phyloP scores from a whole-genome alignment of 2,888 invertebrate species.

The Criorhina ranunculi region DNA sequence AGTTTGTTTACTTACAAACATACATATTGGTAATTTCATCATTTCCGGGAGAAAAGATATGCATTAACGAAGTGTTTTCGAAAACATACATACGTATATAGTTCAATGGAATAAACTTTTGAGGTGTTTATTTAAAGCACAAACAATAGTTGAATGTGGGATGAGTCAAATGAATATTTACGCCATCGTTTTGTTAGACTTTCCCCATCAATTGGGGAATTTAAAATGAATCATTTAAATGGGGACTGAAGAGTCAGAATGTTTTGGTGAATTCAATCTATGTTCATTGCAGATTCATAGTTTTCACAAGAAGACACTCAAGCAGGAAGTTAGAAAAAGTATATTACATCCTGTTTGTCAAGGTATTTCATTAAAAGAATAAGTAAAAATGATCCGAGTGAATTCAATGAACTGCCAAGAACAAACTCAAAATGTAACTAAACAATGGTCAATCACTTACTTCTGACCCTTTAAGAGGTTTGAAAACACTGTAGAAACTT shows the following conservation, averaged over 20 bases:
- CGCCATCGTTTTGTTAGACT: not conserved
- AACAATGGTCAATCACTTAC: no score
- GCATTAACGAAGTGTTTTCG: not conserved
- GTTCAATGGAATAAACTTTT: not conserved
- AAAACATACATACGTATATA: no score
- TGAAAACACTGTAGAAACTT: no score
- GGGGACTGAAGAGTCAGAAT: not conserved
- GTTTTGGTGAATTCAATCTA: not conserved
- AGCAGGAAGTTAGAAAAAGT: not conserved
- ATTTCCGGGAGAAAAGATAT: constrained; percentile 51
- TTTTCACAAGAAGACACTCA: not conserved
- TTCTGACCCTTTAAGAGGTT: no score
- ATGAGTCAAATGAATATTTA: not conserved
- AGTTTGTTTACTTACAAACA: constrained; percentile 49
- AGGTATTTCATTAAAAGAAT: not conserved
- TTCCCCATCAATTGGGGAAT: no score
- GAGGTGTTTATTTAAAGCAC: not conserved
- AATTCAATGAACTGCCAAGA: no score
- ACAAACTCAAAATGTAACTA: no score
- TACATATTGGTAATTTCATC: constrained; percentile 36
- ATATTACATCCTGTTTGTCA: no score
- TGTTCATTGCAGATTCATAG: not conserved
- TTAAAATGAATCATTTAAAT: not conserved
- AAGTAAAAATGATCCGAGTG: not conserved
- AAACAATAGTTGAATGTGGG: not conserved